Conservation (phyloP, 2,888 invertebrate species). For the Drosophila paracracens region DNA sequence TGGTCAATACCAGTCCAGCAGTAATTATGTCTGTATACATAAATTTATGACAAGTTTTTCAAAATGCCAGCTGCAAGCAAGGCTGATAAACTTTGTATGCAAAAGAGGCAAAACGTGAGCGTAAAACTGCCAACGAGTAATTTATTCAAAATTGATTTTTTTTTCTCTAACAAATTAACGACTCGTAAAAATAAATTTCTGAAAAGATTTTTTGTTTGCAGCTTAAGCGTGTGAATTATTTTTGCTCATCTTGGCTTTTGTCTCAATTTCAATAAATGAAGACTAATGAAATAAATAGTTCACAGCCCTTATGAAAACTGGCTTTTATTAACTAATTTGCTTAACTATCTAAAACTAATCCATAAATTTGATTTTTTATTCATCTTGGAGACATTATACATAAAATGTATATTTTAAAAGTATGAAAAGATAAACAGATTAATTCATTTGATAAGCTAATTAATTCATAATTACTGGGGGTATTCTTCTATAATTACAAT, state of each 20-base stretch:
- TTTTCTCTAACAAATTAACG: background rate
- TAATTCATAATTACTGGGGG: background rate
- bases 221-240: background rate
- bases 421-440: background rate
- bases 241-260: background rate
- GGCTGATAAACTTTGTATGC: constrained; percentile 5
- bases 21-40: constrained; percentile 10
- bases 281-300: background rate
- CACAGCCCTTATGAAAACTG: background rate
- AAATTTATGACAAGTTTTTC: constrained; percentile 5
- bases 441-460: background rate
- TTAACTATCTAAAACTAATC: background rate
- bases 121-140: constrained; percentile 6
- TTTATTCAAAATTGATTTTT: constrained; percentile 4
- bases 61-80: constrained; percentile 20
- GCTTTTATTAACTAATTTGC: background rate
- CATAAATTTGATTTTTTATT: background rate
- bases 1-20: constrained; percentile 10
- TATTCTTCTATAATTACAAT: background rate
- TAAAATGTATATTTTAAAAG: background rate
- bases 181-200: background rate
- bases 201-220: background rate
- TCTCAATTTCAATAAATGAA: background rate
- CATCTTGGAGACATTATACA: too few relatives aligned
- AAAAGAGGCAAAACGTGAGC: constrained; percentile 2